Percentiles rank a stretch among this genome's conserved stretches.
Evolutionary conservation across 92 coral and sea anemone species (phyloP).

Genomic region (Pocillopora grandis): DNA sequence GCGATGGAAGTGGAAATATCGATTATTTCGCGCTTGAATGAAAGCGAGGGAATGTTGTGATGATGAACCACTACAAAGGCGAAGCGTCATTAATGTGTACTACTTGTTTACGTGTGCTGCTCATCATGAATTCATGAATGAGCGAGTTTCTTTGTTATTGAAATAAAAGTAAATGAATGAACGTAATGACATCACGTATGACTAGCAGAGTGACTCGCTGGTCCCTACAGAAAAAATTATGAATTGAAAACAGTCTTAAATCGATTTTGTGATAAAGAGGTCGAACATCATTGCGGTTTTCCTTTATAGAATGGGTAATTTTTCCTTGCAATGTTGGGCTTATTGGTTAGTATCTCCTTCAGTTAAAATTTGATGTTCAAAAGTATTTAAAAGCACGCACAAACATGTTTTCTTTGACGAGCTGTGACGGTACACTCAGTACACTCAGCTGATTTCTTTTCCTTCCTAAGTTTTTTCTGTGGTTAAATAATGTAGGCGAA

Average conservation of each 20-base stretch:
- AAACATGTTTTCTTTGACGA: slow-evolving; percentile 17
- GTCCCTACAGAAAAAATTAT: background rate
- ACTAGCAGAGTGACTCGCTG: background rate
- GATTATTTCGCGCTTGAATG: slow-evolving; percentile 17
- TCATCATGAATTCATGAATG: slow-evolving; percentile 69
- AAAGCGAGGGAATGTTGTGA: slow-evolving; percentile 26
- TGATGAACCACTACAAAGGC: slow-evolving; percentile 38
- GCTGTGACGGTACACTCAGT: background rate
- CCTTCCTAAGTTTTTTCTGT: background rate
- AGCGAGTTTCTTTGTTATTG: slow-evolving; percentile 56
- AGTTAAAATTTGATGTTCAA: background rate
- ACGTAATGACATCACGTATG: slow-evolving; percentile 24
- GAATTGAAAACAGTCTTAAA: too few species aligned
- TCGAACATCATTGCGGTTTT: background rate
- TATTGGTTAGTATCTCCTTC: background rate
- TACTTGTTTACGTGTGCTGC: slow-evolving; percentile 45
- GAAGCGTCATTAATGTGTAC: slow-evolving; percentile 31
- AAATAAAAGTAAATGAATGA: slow-evolving; percentile 56
- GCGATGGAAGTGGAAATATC: background rate
- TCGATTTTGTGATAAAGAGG: background rate
- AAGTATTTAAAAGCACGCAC: background rate
- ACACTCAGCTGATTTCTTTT: background rate
- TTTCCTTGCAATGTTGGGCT: background rate
- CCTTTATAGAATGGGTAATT: slow-evolving; percentile 1
- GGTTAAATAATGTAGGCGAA: background rate